These are phyloP conservation scores for Phaonia tiefii DNA, from an alignment of 2,888 invertebrate species.

Conservation along the genomic window DNA sequence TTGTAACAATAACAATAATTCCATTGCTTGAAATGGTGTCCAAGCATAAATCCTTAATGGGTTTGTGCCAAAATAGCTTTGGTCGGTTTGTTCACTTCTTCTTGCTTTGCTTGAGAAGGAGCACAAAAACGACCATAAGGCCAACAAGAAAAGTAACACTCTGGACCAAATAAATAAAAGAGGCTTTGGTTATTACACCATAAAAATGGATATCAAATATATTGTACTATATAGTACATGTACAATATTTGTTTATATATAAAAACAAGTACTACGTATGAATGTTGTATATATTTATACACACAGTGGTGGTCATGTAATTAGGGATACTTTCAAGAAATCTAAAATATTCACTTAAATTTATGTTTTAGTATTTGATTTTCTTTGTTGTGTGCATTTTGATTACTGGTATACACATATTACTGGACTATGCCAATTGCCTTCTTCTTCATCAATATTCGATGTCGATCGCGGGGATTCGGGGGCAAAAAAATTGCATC, in stretches of 20 bases:
- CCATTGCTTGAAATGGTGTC: constrained; percentile 53
- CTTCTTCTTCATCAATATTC: too few species aligned
- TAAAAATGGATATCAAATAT: constrained; percentile 33
- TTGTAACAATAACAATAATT: constrained; percentile 42
- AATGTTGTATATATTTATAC: neutral
- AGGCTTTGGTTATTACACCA: constrained; percentile 44
- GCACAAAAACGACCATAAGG: neutral
- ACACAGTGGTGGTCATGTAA: constrained; percentile 9
- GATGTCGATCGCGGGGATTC: too few species aligned
- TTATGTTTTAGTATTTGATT: too few species aligned
- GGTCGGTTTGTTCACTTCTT: constrained; percentile 16
- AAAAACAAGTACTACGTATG: neutral
- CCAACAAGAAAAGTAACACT: neutral
- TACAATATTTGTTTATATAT: constrained; percentile 19
- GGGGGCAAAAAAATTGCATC: too few species aligned
- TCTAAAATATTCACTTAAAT: too few species aligned
- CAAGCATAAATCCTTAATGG: constrained; percentile 59
- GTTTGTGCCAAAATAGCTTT: constrained; percentile 52
- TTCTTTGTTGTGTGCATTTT: too few species aligned
- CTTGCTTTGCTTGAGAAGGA: neutral
- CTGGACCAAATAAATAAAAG: constrained; percentile 50
- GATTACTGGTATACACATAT: too few species aligned
- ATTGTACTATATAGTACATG: too few species aligned
- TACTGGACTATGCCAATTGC: too few species aligned
- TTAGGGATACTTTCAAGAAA: too few species aligned